Percentiles rank a stretch among this genome's conserved stretches.
Evolutionary conservation across 2,797 vertebrate genomes (phyloP).

Genomic region (Erpetoichthys calabaricus): DNA sequence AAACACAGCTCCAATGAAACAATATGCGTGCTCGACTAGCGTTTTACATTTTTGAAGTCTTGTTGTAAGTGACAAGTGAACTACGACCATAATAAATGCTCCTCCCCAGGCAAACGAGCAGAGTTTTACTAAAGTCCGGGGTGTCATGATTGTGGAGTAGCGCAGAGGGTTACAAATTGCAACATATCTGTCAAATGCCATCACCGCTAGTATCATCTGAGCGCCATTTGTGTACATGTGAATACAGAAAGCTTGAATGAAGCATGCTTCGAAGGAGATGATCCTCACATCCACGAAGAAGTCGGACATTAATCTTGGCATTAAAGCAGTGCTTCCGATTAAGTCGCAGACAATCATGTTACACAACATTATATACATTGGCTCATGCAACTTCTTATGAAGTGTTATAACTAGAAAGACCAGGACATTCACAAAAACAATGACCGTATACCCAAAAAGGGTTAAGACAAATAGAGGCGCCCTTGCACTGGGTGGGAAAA

Average conservation of each 20-base stretch:
- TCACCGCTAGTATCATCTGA: constrained; percentile 41
- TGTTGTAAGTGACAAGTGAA: constrained; percentile 41
- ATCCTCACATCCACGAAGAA: constrained; percentile 32
- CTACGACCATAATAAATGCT: constrained; percentile 21
- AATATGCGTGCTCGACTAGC: constrained; percentile 30
- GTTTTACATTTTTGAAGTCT: constrained; percentile 37
- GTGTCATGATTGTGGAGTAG: constrained; percentile 49
- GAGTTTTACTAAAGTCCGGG: constrained; percentile 29
- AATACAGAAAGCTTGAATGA: constrained; percentile 61
- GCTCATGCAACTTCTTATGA: no score
- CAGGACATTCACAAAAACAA: no score
- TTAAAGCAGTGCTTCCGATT: constrained; percentile 35
- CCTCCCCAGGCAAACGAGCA: constrained; percentile 33
- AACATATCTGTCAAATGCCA: constrained; percentile 59
- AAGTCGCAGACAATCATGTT: constrained; percentile 44
- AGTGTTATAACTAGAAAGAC: no score
- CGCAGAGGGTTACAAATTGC: constrained; percentile 56
- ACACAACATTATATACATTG: constrained; percentile 23
- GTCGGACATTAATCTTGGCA: constrained; percentile 42
- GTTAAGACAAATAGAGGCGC: no score
- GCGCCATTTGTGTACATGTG: constrained; percentile 47
- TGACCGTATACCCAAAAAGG: no score
- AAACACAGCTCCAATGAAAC: constrained; percentile 44
- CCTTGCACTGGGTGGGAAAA: no score
- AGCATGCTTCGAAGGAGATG: constrained; percentile 44